Evolutionary conservation across 2,888 invertebrate genomes (phyloP), one percentile per base, ranked within the genome.

Genomic region (Anodontia alba): DNA sequence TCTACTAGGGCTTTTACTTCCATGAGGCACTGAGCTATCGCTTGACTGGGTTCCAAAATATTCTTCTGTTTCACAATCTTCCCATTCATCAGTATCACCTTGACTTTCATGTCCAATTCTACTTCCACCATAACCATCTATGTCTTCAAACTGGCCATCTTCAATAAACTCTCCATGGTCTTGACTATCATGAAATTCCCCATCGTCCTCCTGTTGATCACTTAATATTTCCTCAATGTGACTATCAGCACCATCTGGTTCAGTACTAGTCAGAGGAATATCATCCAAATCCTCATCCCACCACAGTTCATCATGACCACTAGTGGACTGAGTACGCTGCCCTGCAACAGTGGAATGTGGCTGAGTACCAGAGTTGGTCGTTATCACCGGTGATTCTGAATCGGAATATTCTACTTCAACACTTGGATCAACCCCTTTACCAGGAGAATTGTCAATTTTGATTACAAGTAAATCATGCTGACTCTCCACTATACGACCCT

Each of bases 381-480:
- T 82, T 49, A 85, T 83, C n/a, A 85, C 80, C 17, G 83, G 76
- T 17, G 81, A 77, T 67, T 90, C 88, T 8, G 87, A 88, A 82
- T 91, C 91, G 20, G 88, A 89, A 67, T 91, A 91, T 76, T 91
- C 91, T 46, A 90, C 91, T 68, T 91, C 91, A 10, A 91, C 91
- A 49, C 84, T 83, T n/a, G 88, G 82, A 57, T 90, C 89, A 1
- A 72, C 82, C 12, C 75, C 76, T 57, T 85, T 89, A 20, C 90
- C 91, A 29, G 90, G 89, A 29, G 90, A 90, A 80, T 93, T 93
- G 74, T 93, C 93, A 43, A 93, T 88, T 80, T 93, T 93, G 51
- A 93, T 90, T 23, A 93, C 87, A 20, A 93, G 87, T 23, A 91
- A 81, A 79, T 93, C 91, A 43, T 91, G 89, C 78, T 91, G 89